Base-by-base conservation (phyloP, 2,888 invertebrate genomes). In the Mechanitis mazaeus region DNA sequence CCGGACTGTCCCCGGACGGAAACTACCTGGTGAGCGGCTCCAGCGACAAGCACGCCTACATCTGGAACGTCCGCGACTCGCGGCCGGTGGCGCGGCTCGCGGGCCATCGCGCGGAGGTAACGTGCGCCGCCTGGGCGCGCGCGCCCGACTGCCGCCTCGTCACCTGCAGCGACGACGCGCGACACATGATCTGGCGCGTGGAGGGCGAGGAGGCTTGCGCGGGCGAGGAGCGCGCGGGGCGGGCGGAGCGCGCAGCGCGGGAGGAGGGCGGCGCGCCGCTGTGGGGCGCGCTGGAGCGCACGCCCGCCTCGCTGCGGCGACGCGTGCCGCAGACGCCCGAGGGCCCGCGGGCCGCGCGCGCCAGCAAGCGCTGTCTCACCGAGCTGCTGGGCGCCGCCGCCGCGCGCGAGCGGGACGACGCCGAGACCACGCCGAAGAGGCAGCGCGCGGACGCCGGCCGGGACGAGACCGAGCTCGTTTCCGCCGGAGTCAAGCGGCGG, bases 11-110 rank as follows among this genome's bases (percentile, higher is more conserved):
- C 77, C 93, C 94, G 1, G 96, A 97, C 83, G 94, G 95, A 3
- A 86, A 91, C 66, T 97, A 96, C 83, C 85, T 98, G 35, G 90
- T 96, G 0, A 96, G 96, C 80, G 97, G 97, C n/a, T 97, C 97
- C 71, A 95, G 95, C 73, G 96, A 97, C 83, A 94, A 94, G 70
- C 91, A 93, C 71, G 97, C 96, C 0, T 97, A 97, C 76, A 93
- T 98, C 59, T 98, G 97, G 97, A 94, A 93, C 78, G 91, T 94
- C 1, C 89, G 91, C 12, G 82, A 85, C 68, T 87, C 94, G 0
- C 81, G 90, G 63, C 96, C 96, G 0, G 79, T 96, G 9, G 92
- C 94, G 31, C 91, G 91, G 58, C 86, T 97, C 3, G 85, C 90
- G 1, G 97, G 96, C 0, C 97, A 97, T 77, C 88, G 92, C 54